Base-by-base conservation (phyloP, 2,797 vertebrate genomes). In the Fratercula arctica region DNA sequence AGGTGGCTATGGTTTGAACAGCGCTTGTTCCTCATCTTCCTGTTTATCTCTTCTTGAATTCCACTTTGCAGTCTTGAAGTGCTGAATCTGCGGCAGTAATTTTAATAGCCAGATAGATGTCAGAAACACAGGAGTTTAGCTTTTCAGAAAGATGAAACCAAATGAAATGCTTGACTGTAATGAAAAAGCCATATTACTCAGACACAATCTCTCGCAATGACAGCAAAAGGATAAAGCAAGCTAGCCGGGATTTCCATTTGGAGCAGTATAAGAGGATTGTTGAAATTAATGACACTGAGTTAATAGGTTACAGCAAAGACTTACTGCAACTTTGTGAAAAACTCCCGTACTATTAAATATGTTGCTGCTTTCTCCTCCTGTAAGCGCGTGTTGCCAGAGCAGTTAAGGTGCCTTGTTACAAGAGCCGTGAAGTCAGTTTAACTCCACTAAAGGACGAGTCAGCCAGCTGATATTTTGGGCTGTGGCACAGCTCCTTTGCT, bases 31-130 rank as follows among this genome's bases (percentile, higher is more conserved):
- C 29, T 94, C 10, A 0, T 72, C 53, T 88, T 93, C 48, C 37
- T 64, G 26, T 84, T 87, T 93, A 54, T 91, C 70, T 90, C 54
- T 66, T 43, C 54, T 92, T 72, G 81, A 89, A 69, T 95, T 95
- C 64, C 14, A 20, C 79, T 84, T 70, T 28, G 13, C 29, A 45
- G 17, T 59, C 53, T 63, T 37, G 19, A 88, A 88, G 37, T 53
- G 24, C 56, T 89, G 43, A 57, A 57, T 84, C 78, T 68, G 39
- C 33, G 9, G 39, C 66, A 79, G 76, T 78, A 8, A 29, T 92
- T 95, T 83, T 11, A 83, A 74, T 31, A 56, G n/a, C 51, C 61
- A 57, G 51, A 56, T 7, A 80, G 51, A 82, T 90, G 68, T 83
- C 69, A 92, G 54, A 80, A 95, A 63, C 26, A 33, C 5, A 33